Base-by-base conservation (phyloP, 2,797 vertebrate species). In the Erpetoichthys calabaricus region DNA sequence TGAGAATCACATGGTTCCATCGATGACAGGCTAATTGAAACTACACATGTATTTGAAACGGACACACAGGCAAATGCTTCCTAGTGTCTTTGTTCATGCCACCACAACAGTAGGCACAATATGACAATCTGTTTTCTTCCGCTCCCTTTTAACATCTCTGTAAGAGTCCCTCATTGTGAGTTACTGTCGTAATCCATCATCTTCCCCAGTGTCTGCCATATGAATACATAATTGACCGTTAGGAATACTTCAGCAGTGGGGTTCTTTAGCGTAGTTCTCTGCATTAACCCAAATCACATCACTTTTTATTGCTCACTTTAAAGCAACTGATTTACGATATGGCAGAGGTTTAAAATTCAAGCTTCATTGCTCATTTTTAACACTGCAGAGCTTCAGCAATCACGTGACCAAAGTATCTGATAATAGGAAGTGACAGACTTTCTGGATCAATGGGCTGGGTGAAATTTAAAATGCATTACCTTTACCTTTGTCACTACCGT, bases 221-320 rank as follows among this genome's bases (percentile, higher is more conserved):
- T 52, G 56, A 58, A 61, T 61, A 49, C 55, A 57, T 53, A 62
- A 64, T 61, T 63, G 62, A 57, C 63, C 62, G 63, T 67, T 63
- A 61, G 62, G 52, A 54, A 55, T 59, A 58, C 59, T 60, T 59
- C 59, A 42, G 57, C 42, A 56, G n/a, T 47, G 44, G 53, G 60
- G 45, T 25, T 44, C 49, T 9, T 45, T 7, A 42, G 50, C 58
- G 62, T 59, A 52, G 51, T 45, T 60, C 47, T 56, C 55, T 42
- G 45, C 51, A 46, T 47, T 59, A 56, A 51, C 56, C 47, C 44
- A 59, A 60, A 58, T 57, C 45, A 56, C 55, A 4, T 59, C 50
- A 51, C 58, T 51, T 60, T 63, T 63, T 59, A 63, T 57, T 45
- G 57, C 44, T 45, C 55, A 44, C 49, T 56, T 63, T 60, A 47